phyloP scores from a whole-genome alignment of 2,797 vertebrate genomes.

The Podarcis siculus region DNA sequence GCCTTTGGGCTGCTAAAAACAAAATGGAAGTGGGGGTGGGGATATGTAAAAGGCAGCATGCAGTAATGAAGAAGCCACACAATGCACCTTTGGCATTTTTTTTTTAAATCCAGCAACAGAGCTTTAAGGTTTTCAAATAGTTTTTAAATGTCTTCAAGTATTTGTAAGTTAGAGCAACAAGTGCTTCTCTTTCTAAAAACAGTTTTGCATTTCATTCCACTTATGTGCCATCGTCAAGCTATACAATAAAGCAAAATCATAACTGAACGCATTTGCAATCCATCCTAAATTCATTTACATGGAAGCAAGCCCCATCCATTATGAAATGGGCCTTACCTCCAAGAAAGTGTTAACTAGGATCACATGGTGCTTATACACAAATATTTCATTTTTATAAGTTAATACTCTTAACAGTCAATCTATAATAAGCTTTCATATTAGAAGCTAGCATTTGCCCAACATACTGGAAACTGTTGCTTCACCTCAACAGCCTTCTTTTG shows the following conservation, averaged over 20 bases:
- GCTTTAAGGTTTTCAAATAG: conserved; percentile 41
- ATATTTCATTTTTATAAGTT: neutral
- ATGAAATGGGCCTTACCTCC: neutral
- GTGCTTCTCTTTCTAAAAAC: conserved; percentile 2
- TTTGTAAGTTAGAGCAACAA: conserved; percentile 33
- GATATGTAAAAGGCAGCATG: no score
- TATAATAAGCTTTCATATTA: conserved; percentile 2
- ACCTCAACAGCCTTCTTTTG: neutral
- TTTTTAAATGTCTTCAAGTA: conserved; percentile 55
- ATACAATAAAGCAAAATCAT: neutral
- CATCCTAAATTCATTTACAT: neutral
- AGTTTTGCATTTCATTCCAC: conserved; percentile 7
- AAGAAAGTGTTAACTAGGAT: neutral
- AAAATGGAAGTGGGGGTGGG: no score
- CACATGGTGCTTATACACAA: neutral
- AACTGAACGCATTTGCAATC: neutral
- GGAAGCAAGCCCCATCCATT: neutral
- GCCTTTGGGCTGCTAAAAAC: no score
- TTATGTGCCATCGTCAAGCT: conserved; percentile 2
- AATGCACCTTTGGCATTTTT: conserved; percentile 25
- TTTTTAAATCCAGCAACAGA: conserved; percentile 6
- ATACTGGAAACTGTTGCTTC: conserved; percentile 12
- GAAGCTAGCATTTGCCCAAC: neutral
- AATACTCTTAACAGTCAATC: neutral
- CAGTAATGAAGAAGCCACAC: neutral